Evolutionary conservation across 2,797 vertebrate genomes (phyloP), one percentile per base, ranked within the genome.

Genomic region (Crypturellus tataupa): DNA sequence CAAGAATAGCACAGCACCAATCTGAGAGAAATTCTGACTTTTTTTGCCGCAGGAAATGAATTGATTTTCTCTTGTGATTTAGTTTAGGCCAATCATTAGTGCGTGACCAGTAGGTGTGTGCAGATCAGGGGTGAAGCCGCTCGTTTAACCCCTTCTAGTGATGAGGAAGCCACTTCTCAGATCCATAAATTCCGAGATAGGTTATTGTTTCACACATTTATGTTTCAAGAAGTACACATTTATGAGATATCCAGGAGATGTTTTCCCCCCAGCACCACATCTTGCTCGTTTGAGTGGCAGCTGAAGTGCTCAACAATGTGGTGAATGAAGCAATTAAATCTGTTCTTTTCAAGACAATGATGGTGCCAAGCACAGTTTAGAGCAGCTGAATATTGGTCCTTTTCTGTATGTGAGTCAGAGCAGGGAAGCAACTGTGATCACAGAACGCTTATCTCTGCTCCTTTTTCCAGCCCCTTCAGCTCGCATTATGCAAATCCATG

Each of bases 251-350:
- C 47, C 77, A 72, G 95, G 96, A 92, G 94, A 62, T 80, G 17
- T 88, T 95, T 67, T 65, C 69, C 85, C 78, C 33, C 65, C 44
- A 42, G 62, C 55, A 46, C 56, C 62, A 55, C 49, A 80, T 95
- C 77, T 56, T 95, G 56, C 80, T 96, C 87, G 93, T 96, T 90
- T 97, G 90, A 81, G 70, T 94, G 83, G 90, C 85, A 97, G 88
- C 76, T 95, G 89, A 96, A 97, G 85, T 94, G 81, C 69, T 64
- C 87, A 85, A 31, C 92, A 88, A 95, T 95, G 89, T 76, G 49
- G 60, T 92, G 86, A 97, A 96, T 96, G 94, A 97, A 85, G 93
- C 87, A 95, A 96, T 97, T 97, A 96, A 96, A 96, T 90, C 56
- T 69, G 84, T 95, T 96, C 72, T 89, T 84, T 96, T 44, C 51